Percentiles rank a stretch among this genome's conserved stretches.
Conservation (phyloP, 2,113 vertebrate species). For the Nothocercus nigrocapillus region DNA sequence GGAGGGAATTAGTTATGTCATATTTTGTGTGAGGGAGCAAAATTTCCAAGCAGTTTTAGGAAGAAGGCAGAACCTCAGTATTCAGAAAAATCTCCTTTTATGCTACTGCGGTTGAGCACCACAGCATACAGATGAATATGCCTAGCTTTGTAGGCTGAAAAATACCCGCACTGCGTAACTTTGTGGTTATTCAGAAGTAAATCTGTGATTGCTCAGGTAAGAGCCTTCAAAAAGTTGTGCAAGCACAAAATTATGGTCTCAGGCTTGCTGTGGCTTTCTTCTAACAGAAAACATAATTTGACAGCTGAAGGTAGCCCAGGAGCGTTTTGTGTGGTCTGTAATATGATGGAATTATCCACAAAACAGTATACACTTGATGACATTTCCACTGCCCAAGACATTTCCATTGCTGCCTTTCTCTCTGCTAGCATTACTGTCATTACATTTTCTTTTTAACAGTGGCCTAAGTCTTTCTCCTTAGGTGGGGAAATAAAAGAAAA, state of each 20-base stretch:
- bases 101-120: neutral
- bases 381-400: neutral
- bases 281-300: conserved; percentile 3
- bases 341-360: neutral
- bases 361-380: neutral
- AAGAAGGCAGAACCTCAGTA: neutral
- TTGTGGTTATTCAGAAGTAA: neutral
- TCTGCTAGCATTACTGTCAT: neutral
- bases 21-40: neutral
- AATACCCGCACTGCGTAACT: neutral
- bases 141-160: neutral
- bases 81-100: neutral
- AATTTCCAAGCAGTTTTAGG: neutral
- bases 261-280: neutral
- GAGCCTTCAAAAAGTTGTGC: rapidly evolving
- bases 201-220: conserved; percentile 1
- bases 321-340: conserved; percentile 7
- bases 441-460: neutral
- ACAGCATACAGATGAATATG: neutral
- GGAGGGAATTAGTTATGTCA: neutral
- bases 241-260: neutral
- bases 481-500: neutral
- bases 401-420: neutral
- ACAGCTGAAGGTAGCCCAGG: neutral
- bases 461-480: neutral